Conservation (phyloP, 2,113 vertebrate species). For the Lagopus leucura region DNA sequence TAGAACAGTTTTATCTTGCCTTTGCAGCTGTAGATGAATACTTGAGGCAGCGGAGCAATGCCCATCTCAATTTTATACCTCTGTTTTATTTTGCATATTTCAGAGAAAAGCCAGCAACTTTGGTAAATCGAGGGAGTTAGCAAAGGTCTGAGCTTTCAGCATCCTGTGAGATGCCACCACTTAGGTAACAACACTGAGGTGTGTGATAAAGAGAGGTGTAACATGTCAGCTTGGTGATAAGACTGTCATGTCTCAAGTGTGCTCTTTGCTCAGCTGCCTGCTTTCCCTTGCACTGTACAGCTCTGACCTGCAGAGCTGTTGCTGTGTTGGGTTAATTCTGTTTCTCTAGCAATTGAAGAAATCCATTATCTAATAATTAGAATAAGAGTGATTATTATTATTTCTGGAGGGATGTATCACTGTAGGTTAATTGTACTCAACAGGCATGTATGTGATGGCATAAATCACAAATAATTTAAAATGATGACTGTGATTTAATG, state of each 20-base stretch:
- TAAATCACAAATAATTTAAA: constrained; percentile 1
- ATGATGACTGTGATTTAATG: not conserved
- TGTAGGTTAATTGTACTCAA: constrained; percentile 24
- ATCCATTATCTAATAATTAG: constrained; percentile 6
- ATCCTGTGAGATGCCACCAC: not conserved
- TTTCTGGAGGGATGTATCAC: not conserved
- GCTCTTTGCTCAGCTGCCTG: not conserved
- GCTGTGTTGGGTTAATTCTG: not conserved
- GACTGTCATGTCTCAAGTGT: not conserved
- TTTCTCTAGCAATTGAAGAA: constrained; percentile 10
- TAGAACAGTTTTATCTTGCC: not conserved
- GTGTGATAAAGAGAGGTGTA: not conserved
- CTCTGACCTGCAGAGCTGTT: not conserved
- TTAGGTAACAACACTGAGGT: not conserved
- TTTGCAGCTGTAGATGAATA: accelerated
- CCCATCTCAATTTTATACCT: not conserved
- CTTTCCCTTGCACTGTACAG: not conserved
- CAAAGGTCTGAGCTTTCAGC: not conserved
- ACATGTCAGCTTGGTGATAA: not conserved
- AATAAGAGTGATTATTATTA: not conserved
- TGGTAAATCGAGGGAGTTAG: not conserved
- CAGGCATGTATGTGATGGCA: not conserved
- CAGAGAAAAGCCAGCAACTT: not conserved
- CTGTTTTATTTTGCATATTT: not conserved
- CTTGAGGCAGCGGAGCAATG: not conserved